Conservation (phyloP, 2,113 vertebrate species). For the Salvator merianae region DNA sequence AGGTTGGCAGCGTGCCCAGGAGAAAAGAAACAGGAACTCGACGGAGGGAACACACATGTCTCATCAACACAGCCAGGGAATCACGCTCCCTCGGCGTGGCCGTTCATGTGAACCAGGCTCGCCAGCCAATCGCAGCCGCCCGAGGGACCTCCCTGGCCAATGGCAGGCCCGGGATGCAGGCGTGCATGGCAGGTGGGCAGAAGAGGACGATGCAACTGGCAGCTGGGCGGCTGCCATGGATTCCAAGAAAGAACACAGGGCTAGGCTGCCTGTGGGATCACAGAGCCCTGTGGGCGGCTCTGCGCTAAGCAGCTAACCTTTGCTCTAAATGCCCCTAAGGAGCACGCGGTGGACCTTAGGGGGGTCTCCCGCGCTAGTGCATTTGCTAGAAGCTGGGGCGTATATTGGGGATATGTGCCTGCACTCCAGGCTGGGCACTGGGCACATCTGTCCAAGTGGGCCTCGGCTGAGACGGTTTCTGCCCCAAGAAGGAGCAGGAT, state of each 20-base stretch:
- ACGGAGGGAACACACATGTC: background rate
- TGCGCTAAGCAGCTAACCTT: background rate
- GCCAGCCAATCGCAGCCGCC: slow-evolving; percentile 18
- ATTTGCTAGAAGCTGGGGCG: too few species aligned
- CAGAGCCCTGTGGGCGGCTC: background rate
- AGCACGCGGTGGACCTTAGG: too few species aligned
- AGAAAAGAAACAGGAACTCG: background rate
- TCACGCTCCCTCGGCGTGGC: slow-evolving; percentile 32
- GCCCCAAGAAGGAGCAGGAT: too few species aligned
- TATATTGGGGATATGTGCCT: too few species aligned
- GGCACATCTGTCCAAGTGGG: too few species aligned
- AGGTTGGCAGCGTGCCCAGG: background rate
- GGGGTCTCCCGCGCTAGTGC: too few species aligned
- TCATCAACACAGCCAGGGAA: background rate
- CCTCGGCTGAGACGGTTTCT: too few species aligned
- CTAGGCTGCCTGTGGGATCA: too few species aligned
- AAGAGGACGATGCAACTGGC: background rate
- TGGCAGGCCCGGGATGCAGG: background rate
- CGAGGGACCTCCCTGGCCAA: slow-evolving; percentile 7
- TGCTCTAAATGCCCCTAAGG: background rate
- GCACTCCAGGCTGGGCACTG: too few species aligned
- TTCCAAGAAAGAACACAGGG: background rate
- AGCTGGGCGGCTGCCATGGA: background rate
- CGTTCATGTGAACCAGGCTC: slow-evolving; percentile 1
- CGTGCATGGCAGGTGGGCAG: background rate